Conservation (phyloP, 2,113 vertebrate genomes). For the Chionomys nivalis region DNA sequence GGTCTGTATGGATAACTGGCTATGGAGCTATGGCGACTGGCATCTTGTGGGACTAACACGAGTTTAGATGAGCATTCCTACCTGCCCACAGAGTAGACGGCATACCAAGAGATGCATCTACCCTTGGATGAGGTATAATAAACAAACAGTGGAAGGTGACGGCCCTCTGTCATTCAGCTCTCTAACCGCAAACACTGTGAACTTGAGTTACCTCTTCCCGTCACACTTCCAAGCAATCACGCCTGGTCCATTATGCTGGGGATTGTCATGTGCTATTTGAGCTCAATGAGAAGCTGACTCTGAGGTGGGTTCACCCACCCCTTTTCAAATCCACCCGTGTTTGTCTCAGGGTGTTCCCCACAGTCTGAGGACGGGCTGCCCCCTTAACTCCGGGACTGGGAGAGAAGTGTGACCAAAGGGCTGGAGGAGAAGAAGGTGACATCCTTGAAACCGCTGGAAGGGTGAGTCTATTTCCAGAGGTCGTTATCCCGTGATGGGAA, state of each 20-base stretch:
- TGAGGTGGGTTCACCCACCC: neutral
- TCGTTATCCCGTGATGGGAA: neutral
- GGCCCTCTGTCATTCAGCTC: neutral
- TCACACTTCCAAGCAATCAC: neutral
- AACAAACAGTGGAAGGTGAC: no score
- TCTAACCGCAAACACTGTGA: neutral
- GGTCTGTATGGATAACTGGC: neutral
- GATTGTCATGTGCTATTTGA: neutral
- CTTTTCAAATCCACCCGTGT: neutral
- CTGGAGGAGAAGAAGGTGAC: neutral
- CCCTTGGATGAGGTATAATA: rapidly evolving
- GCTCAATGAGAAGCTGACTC: neutral
- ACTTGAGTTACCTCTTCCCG: neutral
- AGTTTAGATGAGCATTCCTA: neutral
- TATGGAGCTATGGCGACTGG: neutral
- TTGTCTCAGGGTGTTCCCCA: neutral
- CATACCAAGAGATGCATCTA: neutral
- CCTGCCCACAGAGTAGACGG: rapidly evolving
- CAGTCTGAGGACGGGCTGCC: neutral
- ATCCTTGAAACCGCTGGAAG: neutral
- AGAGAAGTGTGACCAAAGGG: neutral
- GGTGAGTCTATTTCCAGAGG: neutral
- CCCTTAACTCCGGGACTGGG: neutral
- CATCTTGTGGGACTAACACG: rapidly evolving
- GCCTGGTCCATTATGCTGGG: neutral